Evolutionary conservation across 2,888 invertebrate species (phyloP).

Genomic region (Dynastes tityus): DNA sequence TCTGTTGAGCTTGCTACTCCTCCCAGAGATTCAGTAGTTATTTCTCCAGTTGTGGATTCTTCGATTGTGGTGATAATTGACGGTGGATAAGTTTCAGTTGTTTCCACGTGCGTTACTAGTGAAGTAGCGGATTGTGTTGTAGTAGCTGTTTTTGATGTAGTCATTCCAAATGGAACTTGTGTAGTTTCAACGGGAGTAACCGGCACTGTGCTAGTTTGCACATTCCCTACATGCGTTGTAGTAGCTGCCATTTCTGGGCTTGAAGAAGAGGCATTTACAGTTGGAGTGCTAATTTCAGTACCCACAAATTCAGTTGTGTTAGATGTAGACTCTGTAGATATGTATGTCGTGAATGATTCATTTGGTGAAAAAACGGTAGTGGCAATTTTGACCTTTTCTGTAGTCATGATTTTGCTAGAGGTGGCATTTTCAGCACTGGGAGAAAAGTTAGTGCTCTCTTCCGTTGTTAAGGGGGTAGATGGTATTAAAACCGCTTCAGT

Average conservation of each 20-base stretch:
- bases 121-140: too few relatives aligned
- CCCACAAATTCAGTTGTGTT: neutral
- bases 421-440: neutral
- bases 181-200: too few relatives aligned
- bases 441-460: slow-evolving; percentile 31
- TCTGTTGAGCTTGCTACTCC: slow-evolving; percentile 69
- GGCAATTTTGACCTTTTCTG: neutral
- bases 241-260: too few relatives aligned
- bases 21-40: slow-evolving; percentile 32
- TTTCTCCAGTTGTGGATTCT: neutral
- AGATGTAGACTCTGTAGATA: neutral
- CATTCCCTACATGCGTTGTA: too few relatives aligned
- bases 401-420: neutral
- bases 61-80: slow-evolving; percentile 3
- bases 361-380: neutral
- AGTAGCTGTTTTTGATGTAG: too few relatives aligned
- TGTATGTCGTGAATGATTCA: neutral
- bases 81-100: slow-evolving; percentile 57
- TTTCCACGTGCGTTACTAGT: slow-evolving; percentile 52
- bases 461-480: slow-evolving; percentile 26
- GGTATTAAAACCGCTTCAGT: neutral
- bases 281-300: too few relatives aligned
- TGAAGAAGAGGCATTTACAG: too few relatives aligned
- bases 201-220: too few relatives aligned
- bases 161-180: too few relatives aligned